Conservation (phyloP, 2,888 invertebrate species). For the Ganaspis brasiliensis region DNA sequence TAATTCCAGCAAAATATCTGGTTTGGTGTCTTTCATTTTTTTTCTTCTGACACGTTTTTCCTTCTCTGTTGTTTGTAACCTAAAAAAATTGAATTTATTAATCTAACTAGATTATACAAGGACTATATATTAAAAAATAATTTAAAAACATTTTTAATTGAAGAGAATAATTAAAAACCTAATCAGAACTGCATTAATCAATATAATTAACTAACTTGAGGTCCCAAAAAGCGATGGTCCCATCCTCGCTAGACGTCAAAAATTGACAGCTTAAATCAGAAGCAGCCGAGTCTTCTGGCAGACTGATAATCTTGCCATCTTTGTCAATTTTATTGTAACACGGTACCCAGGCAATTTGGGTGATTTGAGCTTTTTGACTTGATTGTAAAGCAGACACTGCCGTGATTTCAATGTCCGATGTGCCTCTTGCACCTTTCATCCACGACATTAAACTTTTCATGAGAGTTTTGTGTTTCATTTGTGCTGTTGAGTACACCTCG, state of each 20-base stretch:
- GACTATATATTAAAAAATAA: not conserved
- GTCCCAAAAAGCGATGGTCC: slow-evolving; percentile 88
- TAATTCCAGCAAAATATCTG: slow-evolving; percentile 83
- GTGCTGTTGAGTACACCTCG: slow-evolving; percentile 84
- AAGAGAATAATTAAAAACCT: no score
- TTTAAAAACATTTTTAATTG: not conserved
- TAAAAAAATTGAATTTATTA: no score
- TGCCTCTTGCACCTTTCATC: slow-evolving; percentile 85
- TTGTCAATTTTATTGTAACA: slow-evolving; percentile 83
- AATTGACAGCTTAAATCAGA: slow-evolving; percentile 83
- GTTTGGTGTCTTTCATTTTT: slow-evolving; percentile 74
- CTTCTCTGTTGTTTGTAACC: not conserved
- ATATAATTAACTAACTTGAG: slow-evolving; percentile 80
- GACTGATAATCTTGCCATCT: slow-evolving; percentile 83
- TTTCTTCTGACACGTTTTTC: not conserved
- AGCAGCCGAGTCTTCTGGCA: slow-evolving; percentile 73
- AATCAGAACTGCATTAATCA: not conserved
- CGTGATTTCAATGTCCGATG: slow-evolving; percentile 83
- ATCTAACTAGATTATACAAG: no score
- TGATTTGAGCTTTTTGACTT: slow-evolving; percentile 86
- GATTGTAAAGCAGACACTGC: slow-evolving; percentile 84
- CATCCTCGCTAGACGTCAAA: slow-evolving; percentile 86
- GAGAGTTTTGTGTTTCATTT: slow-evolving; percentile 84
- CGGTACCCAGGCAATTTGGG: slow-evolving; percentile 86
- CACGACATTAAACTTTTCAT: slow-evolving; percentile 86